Evolutionary conservation across 2,888 invertebrate genomes (phyloP).

Genomic region (Drosophila prolongata): DNA sequence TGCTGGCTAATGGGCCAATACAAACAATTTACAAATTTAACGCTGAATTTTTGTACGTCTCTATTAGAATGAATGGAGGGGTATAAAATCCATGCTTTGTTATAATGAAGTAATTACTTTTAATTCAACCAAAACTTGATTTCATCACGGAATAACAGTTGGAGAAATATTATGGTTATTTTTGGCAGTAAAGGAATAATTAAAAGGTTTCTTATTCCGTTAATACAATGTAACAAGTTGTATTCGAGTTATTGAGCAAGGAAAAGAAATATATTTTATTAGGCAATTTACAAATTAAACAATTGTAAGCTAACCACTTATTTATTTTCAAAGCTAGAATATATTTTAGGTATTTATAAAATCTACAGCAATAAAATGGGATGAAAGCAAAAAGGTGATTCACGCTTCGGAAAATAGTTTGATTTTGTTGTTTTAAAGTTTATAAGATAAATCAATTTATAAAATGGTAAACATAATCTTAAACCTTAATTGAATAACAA

Average conservation of each 20-base stretch:
- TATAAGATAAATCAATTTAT: no score
- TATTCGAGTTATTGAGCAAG: not conserved
- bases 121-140: conserved; percentile 21
- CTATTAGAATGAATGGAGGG: conserved; percentile 31
- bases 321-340: no score
- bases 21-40: conserved; percentile 76
- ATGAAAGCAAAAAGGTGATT: no score
- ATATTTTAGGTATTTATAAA: no score
- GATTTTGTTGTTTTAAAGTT: not conserved
- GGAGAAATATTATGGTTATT: not conserved
- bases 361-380: no score
- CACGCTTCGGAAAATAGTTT: no score
- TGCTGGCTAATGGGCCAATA: conserved; percentile 62
- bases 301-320: no score
- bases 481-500: not conserved
- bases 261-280: no score
- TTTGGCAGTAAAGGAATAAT: not conserved
- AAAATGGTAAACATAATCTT: not conserved
- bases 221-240: not conserved
- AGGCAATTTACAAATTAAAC: no score
- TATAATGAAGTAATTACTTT: conserved; percentile 37
- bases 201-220: no score
- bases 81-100: conserved; percentile 18
- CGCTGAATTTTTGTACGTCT: conserved; percentile 68
- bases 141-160: conserved; percentile 10